Percentiles rank a stretch among this genome's conserved stretches.
phyloP scores from a whole-genome alignment of 1,140 invertebrate species.

The Latrodectus geometricus region DNA sequence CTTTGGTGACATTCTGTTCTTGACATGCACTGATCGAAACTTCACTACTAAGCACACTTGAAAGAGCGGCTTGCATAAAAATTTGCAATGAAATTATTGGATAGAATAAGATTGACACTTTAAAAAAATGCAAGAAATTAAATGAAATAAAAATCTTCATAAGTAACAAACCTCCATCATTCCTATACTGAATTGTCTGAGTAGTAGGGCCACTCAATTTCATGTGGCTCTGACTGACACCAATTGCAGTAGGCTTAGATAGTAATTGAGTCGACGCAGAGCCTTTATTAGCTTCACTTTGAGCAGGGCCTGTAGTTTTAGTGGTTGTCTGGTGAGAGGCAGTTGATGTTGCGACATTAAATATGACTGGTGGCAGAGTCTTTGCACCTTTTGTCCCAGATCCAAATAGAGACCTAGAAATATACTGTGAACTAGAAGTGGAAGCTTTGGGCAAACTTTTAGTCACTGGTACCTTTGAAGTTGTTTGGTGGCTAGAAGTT shows the following conservation, averaged over 20 bases:
- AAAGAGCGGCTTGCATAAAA: no score
- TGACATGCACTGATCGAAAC: no score
- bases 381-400: constrained; percentile 30
- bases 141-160: no score
- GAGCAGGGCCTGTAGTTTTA: constrained; percentile 15
- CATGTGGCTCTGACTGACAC: constrained; percentile 8
- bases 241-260: constrained; percentile 31
- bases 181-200: constrained; percentile 53
- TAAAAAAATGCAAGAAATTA: no score
- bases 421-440: constrained; percentile 6
- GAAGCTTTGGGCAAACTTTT: constrained; percentile 5
- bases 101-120: no score
- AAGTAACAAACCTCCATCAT: constrained; percentile 42
- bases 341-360: constrained; percentile 36
- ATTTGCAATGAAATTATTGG: no score
- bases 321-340: constrained; percentile 7
- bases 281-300: constrained; percentile 16
- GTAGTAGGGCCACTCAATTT: constrained; percentile 27
- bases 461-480: constrained; percentile 6
- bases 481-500: constrained; percentile 1
- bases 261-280: background rate
- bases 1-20: no score
- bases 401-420: constrained; percentile 31
- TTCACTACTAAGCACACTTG: no score
- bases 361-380: constrained; percentile 34